phyloP scores from a whole-genome alignment of 1,140 invertebrate genomes.

The Drosophila setifemur region DNA sequence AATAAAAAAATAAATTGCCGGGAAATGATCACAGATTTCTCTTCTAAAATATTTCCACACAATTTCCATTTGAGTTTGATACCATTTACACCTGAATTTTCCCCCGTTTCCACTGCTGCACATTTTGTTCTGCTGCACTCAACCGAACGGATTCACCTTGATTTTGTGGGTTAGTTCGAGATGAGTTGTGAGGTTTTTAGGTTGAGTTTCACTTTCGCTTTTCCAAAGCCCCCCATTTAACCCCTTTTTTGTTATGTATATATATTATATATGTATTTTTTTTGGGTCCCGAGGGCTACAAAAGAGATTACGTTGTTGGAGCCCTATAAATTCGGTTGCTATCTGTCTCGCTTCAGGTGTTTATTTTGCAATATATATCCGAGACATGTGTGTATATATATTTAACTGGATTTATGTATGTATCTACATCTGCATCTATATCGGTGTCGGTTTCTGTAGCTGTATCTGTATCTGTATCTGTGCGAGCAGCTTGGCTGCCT shows the following conservation, averaged over 20 bases:
- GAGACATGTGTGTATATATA: background rate
- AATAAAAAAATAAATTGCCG: conserved; percentile 2
- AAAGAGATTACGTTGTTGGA: conserved; percentile 16
- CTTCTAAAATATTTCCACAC: background rate
- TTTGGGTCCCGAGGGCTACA: background rate
- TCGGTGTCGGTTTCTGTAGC: background rate
- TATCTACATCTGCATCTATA: background rate
- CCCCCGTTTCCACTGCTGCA: background rate
- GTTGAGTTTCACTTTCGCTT: conserved; percentile 26
- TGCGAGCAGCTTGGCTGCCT: background rate
- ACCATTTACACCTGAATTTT: background rate
- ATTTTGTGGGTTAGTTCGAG: conserved; percentile 30
- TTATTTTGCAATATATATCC: conserved; percentile 35
- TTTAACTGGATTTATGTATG: background rate
- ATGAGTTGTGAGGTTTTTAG: background rate
- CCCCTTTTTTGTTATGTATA: conserved; percentile 8
- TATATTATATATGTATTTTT: too few species aligned
- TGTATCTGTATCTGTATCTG: background rate
- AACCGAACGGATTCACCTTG: conserved; percentile 23
- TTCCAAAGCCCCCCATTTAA: background rate
- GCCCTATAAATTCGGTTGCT: conserved; percentile 11
- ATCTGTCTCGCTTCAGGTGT: conserved; percentile 40
- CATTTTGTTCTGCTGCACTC: conserved; percentile 18
- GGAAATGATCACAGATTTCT: background rate
- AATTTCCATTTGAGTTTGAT: background rate